phyloP scores from a whole-genome alignment of 2,888 invertebrate genomes.

The Lamproptera curius region DNA sequence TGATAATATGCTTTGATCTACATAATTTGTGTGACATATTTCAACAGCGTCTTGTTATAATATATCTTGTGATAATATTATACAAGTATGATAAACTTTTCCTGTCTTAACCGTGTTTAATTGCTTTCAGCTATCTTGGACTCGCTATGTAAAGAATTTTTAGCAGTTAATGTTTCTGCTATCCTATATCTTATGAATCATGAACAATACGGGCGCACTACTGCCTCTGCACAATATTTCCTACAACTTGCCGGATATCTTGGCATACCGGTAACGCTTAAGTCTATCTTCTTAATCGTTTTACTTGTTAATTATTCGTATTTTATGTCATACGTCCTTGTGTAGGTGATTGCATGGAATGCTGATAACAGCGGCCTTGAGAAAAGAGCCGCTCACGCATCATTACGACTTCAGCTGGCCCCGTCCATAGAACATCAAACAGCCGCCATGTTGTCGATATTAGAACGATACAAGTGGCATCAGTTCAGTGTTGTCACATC shows the following conservation, averaged over 20 bases:
- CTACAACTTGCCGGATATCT: slow-evolving; percentile 95
- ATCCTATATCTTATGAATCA: slow-evolving; percentile 97
- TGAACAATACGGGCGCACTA: slow-evolving; percentile 94
- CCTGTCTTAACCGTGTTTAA: slow-evolving; percentile 28
- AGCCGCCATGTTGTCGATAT: slow-evolving; percentile 95
- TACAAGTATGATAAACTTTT: too few relatives aligned
- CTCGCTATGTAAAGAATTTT: slow-evolving; percentile 92
- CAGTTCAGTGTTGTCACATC: slow-evolving; percentile 96
- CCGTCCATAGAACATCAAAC: slow-evolving; percentile 98
- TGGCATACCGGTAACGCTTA: slow-evolving; percentile 88
- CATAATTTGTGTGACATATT: slow-evolving; percentile 2
- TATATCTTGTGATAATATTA: too few relatives aligned
- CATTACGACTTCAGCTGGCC: slow-evolving; percentile 94
- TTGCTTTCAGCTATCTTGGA: slow-evolving; percentile 88
- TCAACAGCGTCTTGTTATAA: not conserved
- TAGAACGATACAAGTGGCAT: slow-evolving; percentile 97
- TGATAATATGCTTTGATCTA: slow-evolving; percentile 3
- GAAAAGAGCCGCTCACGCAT: slow-evolving; percentile 89
- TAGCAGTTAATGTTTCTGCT: slow-evolving; percentile 92
- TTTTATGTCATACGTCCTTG: slow-evolving; percentile 15
- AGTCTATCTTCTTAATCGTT: slow-evolving; percentile 29
- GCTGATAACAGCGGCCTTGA: slow-evolving; percentile 96
- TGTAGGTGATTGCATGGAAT: slow-evolving; percentile 94
- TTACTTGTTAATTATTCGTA: slow-evolving; percentile 18
- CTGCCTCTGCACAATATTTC: slow-evolving; percentile 96